These are phyloP conservation scores for Aix galericulata DNA, from an alignment of 2,113 vertebrate genomes.

Conservation along the genomic window DNA sequence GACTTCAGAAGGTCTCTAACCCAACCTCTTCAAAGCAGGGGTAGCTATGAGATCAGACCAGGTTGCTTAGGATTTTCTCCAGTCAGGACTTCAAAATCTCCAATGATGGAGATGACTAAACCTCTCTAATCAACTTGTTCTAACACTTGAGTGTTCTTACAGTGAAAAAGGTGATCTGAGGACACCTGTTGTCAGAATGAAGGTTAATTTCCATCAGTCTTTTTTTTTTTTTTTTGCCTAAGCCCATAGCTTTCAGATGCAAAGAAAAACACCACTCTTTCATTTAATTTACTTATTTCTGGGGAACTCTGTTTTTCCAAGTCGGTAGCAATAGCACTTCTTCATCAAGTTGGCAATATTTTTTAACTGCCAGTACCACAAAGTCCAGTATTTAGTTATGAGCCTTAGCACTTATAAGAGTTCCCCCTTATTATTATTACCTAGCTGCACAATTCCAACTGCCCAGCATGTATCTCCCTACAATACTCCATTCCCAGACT, in stretches of 20 bases:
- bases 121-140: background rate
- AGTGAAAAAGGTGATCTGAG: background rate
- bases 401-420: background rate
- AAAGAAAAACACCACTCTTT: background rate
- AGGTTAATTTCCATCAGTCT: background rate
- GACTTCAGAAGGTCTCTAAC: background rate
- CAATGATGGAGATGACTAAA: background rate
- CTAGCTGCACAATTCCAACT: background rate
- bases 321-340: background rate
- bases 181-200: background rate
- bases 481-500: background rate
- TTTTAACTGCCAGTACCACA: background rate
- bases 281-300: background rate
- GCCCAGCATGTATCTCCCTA: background rate
- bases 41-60: background rate
- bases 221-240: background rate
- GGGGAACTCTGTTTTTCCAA: background rate
- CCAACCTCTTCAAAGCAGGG: background rate
- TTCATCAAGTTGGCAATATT: background rate
- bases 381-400: background rate
- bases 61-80: background rate
- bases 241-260: background rate
- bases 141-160: background rate
- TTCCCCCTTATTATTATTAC: background rate
- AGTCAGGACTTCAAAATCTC: background rate